phyloP scores from a whole-genome alignment of 2,888 invertebrate species.

The Apantesis nais region DNA sequence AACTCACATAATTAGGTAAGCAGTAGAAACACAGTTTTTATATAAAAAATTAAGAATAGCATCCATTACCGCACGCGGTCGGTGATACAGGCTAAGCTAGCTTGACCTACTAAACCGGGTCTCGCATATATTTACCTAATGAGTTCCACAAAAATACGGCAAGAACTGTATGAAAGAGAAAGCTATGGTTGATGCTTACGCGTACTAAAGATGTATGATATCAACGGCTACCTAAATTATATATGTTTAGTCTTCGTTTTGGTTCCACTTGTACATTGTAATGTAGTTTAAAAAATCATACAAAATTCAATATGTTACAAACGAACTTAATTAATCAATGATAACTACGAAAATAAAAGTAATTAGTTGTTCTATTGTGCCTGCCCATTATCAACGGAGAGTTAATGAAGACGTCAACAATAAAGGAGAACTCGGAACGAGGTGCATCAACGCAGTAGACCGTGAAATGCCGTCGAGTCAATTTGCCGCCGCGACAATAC shows the following conservation, averaged over 20 bases:
- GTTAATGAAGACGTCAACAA: slow-evolving; percentile 61
- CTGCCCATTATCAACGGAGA: slow-evolving; percentile 43
- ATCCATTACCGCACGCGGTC: too few relatives aligned
- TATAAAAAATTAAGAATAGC: too few relatives aligned
- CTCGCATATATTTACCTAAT: not conserved
- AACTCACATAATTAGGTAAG: too few relatives aligned
- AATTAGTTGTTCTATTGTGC: slow-evolving; percentile 46
- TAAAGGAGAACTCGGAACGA: slow-evolving; percentile 61
- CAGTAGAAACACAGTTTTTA: too few relatives aligned
- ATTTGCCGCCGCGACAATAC: slow-evolving; percentile 74
- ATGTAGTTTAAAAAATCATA: not conserved
- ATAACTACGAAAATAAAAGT: slow-evolving; percentile 30
- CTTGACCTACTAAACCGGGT: not conserved
- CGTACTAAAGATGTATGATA: not conserved
- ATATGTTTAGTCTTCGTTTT: not conserved
- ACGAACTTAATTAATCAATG: slow-evolving; percentile 29
- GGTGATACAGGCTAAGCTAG: not conserved
- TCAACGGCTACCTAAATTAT: not conserved
- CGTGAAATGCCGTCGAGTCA: slow-evolving; percentile 78
- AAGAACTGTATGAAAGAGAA: not conserved
- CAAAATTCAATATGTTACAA: not conserved
- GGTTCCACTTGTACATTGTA: not conserved
- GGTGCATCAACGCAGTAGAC: slow-evolving; percentile 72
- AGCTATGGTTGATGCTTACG: not conserved
- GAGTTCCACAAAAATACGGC: not conserved